Conservation (phyloP, 2,888 invertebrate species). For the Mamestra brassicae region DNA sequence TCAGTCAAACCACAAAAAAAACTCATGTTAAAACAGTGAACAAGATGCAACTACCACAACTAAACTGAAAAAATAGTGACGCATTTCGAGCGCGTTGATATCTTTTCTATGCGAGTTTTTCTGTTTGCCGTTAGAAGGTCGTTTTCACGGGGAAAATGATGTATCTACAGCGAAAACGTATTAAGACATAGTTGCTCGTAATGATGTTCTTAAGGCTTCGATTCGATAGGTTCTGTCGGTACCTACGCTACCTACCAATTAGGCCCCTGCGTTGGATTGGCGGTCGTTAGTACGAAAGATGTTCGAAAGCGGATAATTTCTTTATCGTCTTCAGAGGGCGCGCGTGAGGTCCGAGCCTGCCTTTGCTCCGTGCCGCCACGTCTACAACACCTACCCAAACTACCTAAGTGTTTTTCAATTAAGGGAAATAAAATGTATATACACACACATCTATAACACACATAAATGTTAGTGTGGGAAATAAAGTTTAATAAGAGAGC, state of each 20-base stretch:
- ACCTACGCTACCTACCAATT: slow-evolving; percentile 78
- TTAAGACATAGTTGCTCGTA: slow-evolving; percentile 47
- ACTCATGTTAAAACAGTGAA: background rate
- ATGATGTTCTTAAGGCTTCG: slow-evolving; percentile 63
- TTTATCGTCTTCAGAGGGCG: slow-evolving; percentile 79
- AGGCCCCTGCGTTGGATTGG: slow-evolving; percentile 72
- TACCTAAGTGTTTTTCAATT: slow-evolving; percentile 69
- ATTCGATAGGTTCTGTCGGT: slow-evolving; percentile 63
- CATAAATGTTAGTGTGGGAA: slow-evolving; percentile 56
- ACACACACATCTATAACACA: slow-evolving; percentile 58
- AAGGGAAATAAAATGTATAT: slow-evolving; percentile 68
- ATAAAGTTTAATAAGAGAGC: slow-evolving; percentile 56
- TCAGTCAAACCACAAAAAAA: background rate
- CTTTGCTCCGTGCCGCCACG: slow-evolving; percentile 73
- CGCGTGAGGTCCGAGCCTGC: slow-evolving; percentile 82
- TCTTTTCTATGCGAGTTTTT: slow-evolving; percentile 66
- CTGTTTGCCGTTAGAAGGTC: slow-evolving; percentile 38
- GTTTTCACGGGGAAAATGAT: slow-evolving; percentile 30
- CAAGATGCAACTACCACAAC: background rate
- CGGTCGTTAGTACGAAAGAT: slow-evolving; percentile 83
- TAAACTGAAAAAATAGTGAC: background rate
- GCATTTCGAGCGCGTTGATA: slow-evolving; percentile 69
- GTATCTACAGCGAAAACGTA: slow-evolving; percentile 30
- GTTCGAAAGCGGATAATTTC: slow-evolving; percentile 84
- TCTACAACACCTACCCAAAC: slow-evolving; percentile 69